Evolutionary conservation across 2,113 vertebrate genomes (phyloP), one percentile per base, ranked within the genome.

Genomic region (Cisticola juncidis): DNA sequence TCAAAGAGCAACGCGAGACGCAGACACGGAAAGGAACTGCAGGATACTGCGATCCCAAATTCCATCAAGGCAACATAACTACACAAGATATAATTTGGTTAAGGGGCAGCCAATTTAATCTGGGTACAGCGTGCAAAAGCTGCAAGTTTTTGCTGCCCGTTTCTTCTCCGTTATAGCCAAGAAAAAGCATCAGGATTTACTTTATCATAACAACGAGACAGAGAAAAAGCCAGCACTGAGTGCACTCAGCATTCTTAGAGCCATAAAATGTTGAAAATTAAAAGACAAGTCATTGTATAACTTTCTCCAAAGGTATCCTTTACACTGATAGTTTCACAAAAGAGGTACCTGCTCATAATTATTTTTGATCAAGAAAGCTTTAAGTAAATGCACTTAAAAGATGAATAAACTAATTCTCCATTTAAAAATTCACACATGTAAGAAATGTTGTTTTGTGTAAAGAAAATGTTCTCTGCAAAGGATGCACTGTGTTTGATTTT

Each of bases 41-140:
- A 69, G 65, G 50, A 84, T 47, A 78, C 51, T 12, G 29, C 4
- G 9, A 68, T 38, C 22, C 58, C 54, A 82, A 83, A 95, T 96
- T 95, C 94, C 69, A 78, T 7, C 35, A 78, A 81, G 38, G 88
- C 61, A 58, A 14, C 2, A 0, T 19, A 48, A 70, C 78, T 72
- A 25, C 36, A 26, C 88, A 61, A 22, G 61, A 74, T 22, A n/a
- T 23, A 76, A 92, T 96, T 91, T 84, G 90, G 97, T 97, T 90
- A 95, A 94, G 78, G 88, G 54, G 22, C 38, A 93, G 64, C 70
- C 62, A 90, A 90, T 95, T 96, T 97, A 96, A 97, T 97, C 90
- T 84, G 87, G 76, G 60, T 95, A 65, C 51, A 82, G 69, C 78
- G 90, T 74, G 83, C 61, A 94, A 87, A 96, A 94, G 64, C 64